Percentiles rank a stretch among this genome's conserved stretches.
These are phyloP conservation scores for Axis porcinus DNA, from an alignment of 2,113 vertebrate genomes.

Conservation along the genomic window DNA sequence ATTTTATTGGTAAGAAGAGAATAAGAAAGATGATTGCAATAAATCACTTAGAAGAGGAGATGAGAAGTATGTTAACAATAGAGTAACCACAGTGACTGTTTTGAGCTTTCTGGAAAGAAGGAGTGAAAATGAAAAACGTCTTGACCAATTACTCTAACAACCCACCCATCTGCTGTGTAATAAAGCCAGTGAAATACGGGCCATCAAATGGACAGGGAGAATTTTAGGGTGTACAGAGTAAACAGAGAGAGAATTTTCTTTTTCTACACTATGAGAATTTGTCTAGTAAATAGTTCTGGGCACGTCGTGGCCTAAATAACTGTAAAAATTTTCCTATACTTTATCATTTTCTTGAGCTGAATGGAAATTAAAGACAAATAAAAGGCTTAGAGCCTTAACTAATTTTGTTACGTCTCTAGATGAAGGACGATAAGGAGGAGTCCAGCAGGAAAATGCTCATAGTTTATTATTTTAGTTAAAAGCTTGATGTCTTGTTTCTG, in stretches of 20 bases:
- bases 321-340: neutral
- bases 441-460: neutral
- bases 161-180: neutral
- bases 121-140: neutral
- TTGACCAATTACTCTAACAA: neutral
- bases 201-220: neutral
- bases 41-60: neutral
- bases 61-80: neutral
- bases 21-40: neutral
- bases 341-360: neutral
- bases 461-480: neutral
- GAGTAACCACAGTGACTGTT: neutral
- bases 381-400: neutral
- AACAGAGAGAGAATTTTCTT: neutral
- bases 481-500: neutral
- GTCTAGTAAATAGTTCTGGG: neutral
- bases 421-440: neutral
- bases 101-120: neutral
- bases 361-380: neutral
- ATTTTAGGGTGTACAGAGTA: too few species aligned
- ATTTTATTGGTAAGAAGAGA: neutral
- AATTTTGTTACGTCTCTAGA: neutral
- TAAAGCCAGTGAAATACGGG: neutral
- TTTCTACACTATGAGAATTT: neutral
- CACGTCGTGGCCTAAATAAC: neutral